These are phyloP conservation scores for Cryptoprocta ferox DNA, from an alignment of 2,797 vertebrate genomes.

Conservation along the genomic window DNA sequence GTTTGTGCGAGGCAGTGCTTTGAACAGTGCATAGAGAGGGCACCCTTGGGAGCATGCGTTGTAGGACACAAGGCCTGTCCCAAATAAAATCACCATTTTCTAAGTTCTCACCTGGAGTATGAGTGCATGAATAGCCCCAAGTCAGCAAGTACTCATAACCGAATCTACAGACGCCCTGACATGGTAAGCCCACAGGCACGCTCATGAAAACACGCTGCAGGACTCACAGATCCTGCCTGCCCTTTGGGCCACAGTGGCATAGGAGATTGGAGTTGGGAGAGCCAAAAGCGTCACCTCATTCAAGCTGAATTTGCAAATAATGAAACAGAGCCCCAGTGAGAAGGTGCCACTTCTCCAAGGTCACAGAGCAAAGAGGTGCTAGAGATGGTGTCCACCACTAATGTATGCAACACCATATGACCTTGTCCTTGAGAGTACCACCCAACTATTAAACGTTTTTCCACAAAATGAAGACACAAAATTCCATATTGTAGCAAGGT, in stretches of 20 bases:
- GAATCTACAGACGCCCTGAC: background rate
- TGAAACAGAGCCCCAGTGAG: background rate
- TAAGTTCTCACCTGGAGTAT: background rate
- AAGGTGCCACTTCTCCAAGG: background rate
- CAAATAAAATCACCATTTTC: slow-evolving; percentile 47
- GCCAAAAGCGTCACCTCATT: background rate
- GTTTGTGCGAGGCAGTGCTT: slow-evolving; percentile 22
- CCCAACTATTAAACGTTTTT: background rate
- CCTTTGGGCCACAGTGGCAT: background rate
- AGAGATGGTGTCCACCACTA: background rate
- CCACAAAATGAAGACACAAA: background rate
- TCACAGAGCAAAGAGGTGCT: background rate
- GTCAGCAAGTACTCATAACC: background rate
- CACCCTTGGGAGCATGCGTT: slow-evolving; percentile 12
- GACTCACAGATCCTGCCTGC: background rate
- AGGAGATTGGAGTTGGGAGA: background rate
- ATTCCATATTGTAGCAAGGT: background rate
- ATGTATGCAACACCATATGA: background rate
- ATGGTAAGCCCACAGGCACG: background rate
- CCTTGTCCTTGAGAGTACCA: background rate
- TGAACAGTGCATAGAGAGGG: slow-evolving; percentile 37
- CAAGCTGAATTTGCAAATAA: background rate
- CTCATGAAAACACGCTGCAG: background rate
- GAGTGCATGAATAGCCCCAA: background rate
- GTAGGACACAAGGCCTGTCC: slow-evolving; percentile 18